Evolutionary conservation across 2,888 invertebrate species (phyloP).

Genomic region (Dendrolimus houi): DNA sequence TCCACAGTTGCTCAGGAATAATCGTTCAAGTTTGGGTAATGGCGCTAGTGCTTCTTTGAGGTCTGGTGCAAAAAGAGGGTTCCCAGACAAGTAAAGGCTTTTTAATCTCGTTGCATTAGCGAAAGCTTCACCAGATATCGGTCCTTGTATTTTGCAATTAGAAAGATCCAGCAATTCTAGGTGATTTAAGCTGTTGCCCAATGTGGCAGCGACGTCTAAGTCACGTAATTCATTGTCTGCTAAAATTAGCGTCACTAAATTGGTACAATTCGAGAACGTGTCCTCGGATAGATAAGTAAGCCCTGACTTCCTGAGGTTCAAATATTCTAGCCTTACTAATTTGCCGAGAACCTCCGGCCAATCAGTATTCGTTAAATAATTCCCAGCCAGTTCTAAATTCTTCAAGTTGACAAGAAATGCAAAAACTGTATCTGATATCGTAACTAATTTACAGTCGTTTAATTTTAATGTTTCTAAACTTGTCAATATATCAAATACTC

Average conservation of each 20-base stretch:
- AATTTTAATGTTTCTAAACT: conserved; percentile 80
- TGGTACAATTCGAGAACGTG: conserved; percentile 79
- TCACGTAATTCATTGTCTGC: conserved; percentile 80
- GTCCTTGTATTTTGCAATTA: conserved; percentile 80
- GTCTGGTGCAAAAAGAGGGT: conserved; percentile 81
- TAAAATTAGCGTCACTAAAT: conserved; percentile 78
- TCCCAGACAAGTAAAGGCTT: conserved; percentile 80
- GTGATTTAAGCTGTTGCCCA: conserved; percentile 79
- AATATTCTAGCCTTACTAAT: conserved; percentile 76
- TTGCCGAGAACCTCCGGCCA: conserved; percentile 80
- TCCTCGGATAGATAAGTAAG: conserved; percentile 78
- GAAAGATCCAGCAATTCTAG: conserved; percentile 81
- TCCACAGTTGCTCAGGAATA: conserved; percentile 81
- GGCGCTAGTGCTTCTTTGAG: conserved; percentile 80
- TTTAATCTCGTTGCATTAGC: conserved; percentile 80
- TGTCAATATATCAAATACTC: conserved; percentile 78
- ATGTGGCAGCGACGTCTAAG: conserved; percentile 78
- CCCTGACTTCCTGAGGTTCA: conserved; percentile 78
- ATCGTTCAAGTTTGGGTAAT: conserved; percentile 78
- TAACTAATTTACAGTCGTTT: conserved; percentile 79
- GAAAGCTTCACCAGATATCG: conserved; percentile 81
- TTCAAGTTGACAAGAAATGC: conserved; percentile 77
- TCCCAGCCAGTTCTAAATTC: conserved; percentile 78
- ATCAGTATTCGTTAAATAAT: conserved; percentile 70
- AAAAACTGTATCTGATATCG: conserved; percentile 75